Percentiles rank a stretch among this genome's conserved stretches.
phyloP scores from a whole-genome alignment of 1,140 invertebrate species.

The Zophobas morio region DNA sequence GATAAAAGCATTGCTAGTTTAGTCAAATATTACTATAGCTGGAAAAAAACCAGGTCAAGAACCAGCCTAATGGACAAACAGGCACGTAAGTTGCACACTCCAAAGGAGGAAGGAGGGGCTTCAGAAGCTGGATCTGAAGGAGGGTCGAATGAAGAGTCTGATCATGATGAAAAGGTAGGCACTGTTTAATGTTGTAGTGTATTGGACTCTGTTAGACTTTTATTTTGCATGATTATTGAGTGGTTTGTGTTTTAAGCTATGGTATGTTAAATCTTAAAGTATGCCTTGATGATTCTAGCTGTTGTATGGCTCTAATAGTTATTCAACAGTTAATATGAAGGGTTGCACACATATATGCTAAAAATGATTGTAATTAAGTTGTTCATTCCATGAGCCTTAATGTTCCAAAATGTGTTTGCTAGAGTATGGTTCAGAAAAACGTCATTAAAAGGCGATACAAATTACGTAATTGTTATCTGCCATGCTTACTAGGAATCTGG shows the following conservation, averaged over 20 bases:
- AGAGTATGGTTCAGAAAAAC: not conserved
- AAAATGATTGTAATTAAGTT: not conserved
- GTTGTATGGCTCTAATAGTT: conserved; percentile 32
- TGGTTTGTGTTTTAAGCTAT: conserved; percentile 34
- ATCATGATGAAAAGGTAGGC: conserved; percentile 91
- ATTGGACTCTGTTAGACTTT: conserved; percentile 5
- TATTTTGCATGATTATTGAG: conserved; percentile 33
- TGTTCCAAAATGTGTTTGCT: no score
- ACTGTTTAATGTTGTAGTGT: conserved; percentile 3
- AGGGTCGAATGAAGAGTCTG: conserved; percentile 88
- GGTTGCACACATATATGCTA: not conserved
- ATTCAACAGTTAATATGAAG: conserved; percentile 11
- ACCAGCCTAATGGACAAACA: conserved; percentile 95
- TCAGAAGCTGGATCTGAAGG: conserved; percentile 83
- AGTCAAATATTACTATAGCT: conserved; percentile 98
- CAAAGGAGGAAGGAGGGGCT: conserved; percentile 69
- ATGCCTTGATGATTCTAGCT: conserved; percentile 28
- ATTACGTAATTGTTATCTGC: conserved; percentile 3
- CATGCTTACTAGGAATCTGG: conserved; percentile 19
- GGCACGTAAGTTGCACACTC: conserved; percentile 79
- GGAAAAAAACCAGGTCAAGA: conserved; percentile 95
- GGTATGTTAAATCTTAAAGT: conserved; percentile 30
- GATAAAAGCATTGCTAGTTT: conserved; percentile 97
- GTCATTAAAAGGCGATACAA: conserved; percentile 14
- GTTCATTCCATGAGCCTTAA: no score